Base-by-base conservation (phyloP, 37 sponge, comb jelly and placozoan genomes). In the Geodia barretti region DNA sequence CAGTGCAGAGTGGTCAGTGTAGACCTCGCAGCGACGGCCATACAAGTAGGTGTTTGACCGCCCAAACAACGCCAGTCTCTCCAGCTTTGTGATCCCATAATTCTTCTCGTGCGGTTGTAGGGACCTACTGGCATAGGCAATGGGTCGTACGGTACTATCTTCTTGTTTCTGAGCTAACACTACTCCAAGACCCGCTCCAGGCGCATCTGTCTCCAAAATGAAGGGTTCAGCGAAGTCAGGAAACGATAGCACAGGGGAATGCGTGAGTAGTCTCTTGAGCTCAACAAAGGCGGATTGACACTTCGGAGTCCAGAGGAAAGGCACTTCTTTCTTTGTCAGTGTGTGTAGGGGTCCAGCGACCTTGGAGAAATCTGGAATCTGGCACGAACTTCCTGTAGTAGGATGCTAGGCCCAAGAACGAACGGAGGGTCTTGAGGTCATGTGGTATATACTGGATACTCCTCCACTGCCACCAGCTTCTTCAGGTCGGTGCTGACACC, bases 11-110 rank as follows among this genome's bases (percentile, higher is more conserved):
- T 85, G 86, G 64, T 85, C 79, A 14, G 86, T 85, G 47, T 79
- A 85, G 36, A 85, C 72, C 1, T 19, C 38, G 36, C 42, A 36
- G 31, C 25, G 29, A 40, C 79, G 86, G 0, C 86, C 86, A 66
- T 71, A 81, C 70, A 84, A 32, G 31, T 84, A 85, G n/a, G n/a
- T n/a, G n/a, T n/a, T n/a, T n/a, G n/a, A n/a, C n/a, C n/a, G n/a
- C n/a, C n/a, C n/a, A n/a, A n/a, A n/a, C n/a, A n/a, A n/a, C 11
- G 79, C 69, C 58, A 84, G 71, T 21, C 68, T 42, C 47, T 89
- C 84, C 68, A 84, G 41, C 37, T 84, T 79, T 11, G 89, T 74
- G 4, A 84, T 79, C 33, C 75, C 80, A 72, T 89, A 89, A 20
- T 35, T 36, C n/a, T 23, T 17, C 68, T 89, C 90, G n/a, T 76